Base-by-base conservation (phyloP, 2,888 invertebrate genomes). In the Standfussiana lucernea region DNA sequence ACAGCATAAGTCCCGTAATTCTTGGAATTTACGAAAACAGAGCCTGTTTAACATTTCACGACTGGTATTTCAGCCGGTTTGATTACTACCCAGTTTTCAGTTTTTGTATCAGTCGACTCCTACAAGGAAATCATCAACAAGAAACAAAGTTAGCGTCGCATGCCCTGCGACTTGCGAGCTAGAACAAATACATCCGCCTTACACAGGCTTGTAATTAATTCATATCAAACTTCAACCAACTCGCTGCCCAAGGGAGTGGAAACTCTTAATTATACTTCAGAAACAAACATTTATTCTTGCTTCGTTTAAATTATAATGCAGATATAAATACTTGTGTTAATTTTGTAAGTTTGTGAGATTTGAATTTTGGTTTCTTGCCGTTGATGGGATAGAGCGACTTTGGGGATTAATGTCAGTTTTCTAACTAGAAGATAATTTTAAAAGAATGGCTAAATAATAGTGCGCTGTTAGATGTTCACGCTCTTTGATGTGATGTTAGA, bases 131-230 rank as follows among this genome's bases (percentile, higher is more conserved):
- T 75, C 74, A 56, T 76, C 50, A 72, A 69, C 53, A 59, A 70
- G 47, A 75, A 75, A 79, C 69, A 67, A 85, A 85, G 66, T 85
- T 83, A 65, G 45, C 28, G 64, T 65, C 37, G 32, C 79, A 85
- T 85, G 77, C 85, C 84, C 85, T 85, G 80, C 86, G 85, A 76
- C 79, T 69, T 75, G 67, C 62, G 50, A 83, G 72, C 72, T 85
- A 82, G 81, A 85, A 89, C 88, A 91, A 91, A 91, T 88, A 79
- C 65, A 28, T 88, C 77, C 75, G 79, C 83, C 88, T 83, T 83
- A 86, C 86, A 85, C 80, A 86, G 85, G 77, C 84, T 83, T 84
- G 86, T 92, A 91, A 92, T 92, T 92, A 92, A 92, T 92, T 89
- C 90, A 90, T 85, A 88, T 88, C 79, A 86, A 86, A 88, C 67